A percentile compares a stretch with the other conserved stretches of the same genome.
Conservation (phyloP, 2,797 vertebrate species). For the Pyrocephalus nanus region DNA sequence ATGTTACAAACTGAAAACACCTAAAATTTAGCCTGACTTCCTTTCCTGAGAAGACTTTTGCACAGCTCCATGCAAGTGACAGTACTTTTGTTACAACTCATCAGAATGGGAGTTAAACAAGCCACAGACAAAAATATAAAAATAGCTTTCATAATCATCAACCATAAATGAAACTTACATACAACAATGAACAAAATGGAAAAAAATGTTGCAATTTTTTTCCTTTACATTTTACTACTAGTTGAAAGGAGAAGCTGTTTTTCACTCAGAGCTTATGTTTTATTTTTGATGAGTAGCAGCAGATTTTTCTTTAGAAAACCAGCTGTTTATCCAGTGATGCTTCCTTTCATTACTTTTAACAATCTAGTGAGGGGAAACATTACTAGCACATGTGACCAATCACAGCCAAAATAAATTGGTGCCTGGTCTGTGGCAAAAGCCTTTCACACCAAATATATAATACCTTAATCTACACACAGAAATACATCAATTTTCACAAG, state of each 20-base stretch:
- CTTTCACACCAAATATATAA: slow-evolving; percentile 53
- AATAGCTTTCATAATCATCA: not conserved
- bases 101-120: not conserved
- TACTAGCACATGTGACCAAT: slow-evolving; percentile 77
- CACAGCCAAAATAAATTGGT: slow-evolving; percentile 62
- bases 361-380: slow-evolving; percentile 56
- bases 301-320: not conserved
- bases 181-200: slow-evolving; percentile 6
- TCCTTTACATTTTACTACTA: not conserved
- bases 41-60: not conserved
- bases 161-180: not conserved
- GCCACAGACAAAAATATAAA: not conserved
- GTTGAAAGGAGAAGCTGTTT: not conserved
- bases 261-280: not conserved
- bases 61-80: not conserved
- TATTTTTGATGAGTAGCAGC: not conserved
- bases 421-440: slow-evolving; percentile 77
- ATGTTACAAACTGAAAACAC: not conserved
- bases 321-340: not conserved
- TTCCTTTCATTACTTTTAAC: slow-evolving; percentile 12
- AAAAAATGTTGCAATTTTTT: not conserved
- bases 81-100: not conserved
- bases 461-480: slow-evolving; percentile 17
- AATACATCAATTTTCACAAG: slow-evolving; percentile 55
- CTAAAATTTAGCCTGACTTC: not conserved